phyloP scores from a whole-genome alignment of 2,888 invertebrate genomes.

The Stenurella melanura region DNA sequence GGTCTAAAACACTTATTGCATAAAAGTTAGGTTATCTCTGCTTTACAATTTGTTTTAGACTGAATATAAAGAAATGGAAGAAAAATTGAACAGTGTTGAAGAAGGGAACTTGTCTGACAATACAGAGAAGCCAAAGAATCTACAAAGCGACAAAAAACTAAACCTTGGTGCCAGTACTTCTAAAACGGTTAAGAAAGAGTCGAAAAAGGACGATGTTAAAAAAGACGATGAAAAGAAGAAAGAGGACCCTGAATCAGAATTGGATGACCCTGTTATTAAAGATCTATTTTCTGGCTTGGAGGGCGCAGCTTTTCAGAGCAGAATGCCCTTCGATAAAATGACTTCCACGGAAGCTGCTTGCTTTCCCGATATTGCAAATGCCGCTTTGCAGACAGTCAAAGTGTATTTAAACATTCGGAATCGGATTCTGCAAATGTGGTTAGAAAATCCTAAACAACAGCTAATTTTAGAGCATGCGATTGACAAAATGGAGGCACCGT shows the following conservation, averaged over 20 bases:
- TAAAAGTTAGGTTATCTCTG: constrained; percentile 55
- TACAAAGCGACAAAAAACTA: constrained; percentile 75
- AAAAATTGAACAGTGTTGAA: constrained; percentile 79
- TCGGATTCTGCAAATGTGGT: constrained; percentile 93
- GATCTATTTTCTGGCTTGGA: constrained; percentile 80
- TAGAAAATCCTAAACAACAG: constrained; percentile 95
- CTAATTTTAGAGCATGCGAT: constrained; percentile 88
- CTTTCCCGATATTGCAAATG: constrained; percentile 92
- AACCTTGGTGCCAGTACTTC: constrained; percentile 72
- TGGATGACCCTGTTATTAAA: constrained; percentile 78
- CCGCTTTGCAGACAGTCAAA: constrained; percentile 87
- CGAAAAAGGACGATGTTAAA: constrained; percentile 71
- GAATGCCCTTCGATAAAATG: constrained; percentile 95
- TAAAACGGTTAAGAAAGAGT: constrained; percentile 71
- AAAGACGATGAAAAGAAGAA: constrained; percentile 77
- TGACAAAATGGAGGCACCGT: constrained; percentile 91
- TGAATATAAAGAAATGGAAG: constrained; percentile 81
- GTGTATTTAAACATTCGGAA: constrained; percentile 86
- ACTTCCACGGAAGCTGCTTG: constrained; percentile 94
- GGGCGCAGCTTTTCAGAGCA: constrained; percentile 95
- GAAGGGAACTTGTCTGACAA: constrained; percentile 79
- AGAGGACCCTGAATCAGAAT: constrained; percentile 79
- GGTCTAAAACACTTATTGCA: constrained; percentile 21
- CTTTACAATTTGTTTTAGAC: constrained; percentile 71
- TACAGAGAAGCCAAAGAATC: constrained; percentile 78